Evolutionary conservation across 2,888 invertebrate genomes (phyloP).

Genomic region (Nemurella pictetii): DNA sequence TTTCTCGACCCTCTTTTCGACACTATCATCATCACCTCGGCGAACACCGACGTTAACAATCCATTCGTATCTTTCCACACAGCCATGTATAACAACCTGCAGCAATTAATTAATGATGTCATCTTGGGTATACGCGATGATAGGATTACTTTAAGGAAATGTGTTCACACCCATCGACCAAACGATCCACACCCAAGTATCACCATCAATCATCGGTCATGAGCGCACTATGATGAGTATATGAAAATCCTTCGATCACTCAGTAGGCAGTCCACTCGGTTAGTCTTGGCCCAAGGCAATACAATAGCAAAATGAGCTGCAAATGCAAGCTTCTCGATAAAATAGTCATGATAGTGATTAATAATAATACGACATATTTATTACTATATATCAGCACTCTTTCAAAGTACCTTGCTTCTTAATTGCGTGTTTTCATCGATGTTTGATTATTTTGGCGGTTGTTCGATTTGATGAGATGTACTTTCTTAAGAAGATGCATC

Average conservation of each 20-base stretch:
- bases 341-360: not conserved
- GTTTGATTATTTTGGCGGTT: too few species aligned
- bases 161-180: slow-evolving; percentile 25
- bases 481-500: too few species aligned
- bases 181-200: slow-evolving; percentile 24
- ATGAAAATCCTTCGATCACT: slow-evolving; percentile 1
- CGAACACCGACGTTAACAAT: not conserved
- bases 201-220: slow-evolving; percentile 23
- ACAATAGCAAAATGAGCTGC: too few species aligned
- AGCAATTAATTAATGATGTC: slow-evolving; percentile 26
- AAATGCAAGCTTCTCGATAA: not conserved
- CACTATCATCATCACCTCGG: not conserved
- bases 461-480: too few species aligned
- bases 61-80: not conserved
- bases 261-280: not conserved
- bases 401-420: too few species aligned
- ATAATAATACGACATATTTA: not conserved
- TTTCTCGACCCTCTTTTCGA: not conserved
- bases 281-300: too few species aligned
- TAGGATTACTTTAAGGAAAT: slow-evolving; percentile 25
- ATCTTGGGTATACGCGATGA: slow-evolving; percentile 15
- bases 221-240: not conserved
- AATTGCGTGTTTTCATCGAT: too few species aligned
- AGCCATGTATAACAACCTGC: not conserved
- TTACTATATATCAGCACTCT: not conserved